phyloP scores from a whole-genome alignment of 2,113 vertebrate species.

The Meles meles region DNA sequence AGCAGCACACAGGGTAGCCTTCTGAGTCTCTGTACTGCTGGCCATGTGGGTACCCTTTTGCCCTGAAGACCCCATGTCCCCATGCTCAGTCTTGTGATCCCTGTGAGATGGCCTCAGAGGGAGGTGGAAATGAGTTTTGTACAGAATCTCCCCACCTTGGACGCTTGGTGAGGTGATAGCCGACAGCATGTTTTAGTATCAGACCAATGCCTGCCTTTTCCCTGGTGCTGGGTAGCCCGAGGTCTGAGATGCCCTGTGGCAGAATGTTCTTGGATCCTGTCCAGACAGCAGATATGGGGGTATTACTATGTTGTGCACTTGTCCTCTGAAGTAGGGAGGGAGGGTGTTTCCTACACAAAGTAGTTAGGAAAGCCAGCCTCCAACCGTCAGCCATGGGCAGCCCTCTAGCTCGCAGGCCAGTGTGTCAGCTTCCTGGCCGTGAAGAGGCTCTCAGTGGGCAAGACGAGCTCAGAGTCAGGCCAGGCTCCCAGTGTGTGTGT shows the following conservation, averaged over 20 bases:
- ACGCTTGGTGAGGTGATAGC: neutral
- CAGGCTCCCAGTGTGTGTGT: neutral
- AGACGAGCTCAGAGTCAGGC: neutral
- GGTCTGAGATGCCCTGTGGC: neutral
- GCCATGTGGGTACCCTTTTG: constrained; percentile 8
- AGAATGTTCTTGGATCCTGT: neutral
- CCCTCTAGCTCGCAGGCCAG: neutral
- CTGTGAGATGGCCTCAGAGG: neutral
- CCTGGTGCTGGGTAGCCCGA: neutral
- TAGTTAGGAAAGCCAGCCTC: neutral
- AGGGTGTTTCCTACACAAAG: neutral
- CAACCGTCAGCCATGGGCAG: neutral
- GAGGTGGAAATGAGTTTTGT: neutral
- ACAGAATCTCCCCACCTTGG: neutral
- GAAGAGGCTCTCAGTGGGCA: neutral
- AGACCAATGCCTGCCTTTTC: neutral
- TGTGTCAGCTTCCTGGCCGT: neutral
- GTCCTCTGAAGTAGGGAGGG: neutral
- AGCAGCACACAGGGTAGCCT: neutral
- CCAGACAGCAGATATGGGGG: neutral
- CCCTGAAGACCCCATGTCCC: neutral
- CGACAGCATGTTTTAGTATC: neutral
- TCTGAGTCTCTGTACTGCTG: neutral
- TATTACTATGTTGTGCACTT: neutral
- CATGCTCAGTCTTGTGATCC: neutral